A percentile compares a stretch with the other conserved stretches of the same genome.
Conservation (phyloP, 2,113 vertebrate genomes). For the Garra rufa region DNA sequence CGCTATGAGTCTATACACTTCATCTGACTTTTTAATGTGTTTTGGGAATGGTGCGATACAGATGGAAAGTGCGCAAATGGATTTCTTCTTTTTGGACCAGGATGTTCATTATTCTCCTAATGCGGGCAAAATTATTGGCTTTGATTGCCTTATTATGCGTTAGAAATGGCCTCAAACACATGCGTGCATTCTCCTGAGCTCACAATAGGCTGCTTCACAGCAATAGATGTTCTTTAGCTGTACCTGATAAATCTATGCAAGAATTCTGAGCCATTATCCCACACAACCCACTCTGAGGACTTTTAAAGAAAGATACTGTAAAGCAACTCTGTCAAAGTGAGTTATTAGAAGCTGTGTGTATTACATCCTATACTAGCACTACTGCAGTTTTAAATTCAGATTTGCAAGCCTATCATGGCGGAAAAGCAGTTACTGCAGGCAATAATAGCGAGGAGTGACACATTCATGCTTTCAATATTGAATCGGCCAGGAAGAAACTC, state of each 20-base stretch:
- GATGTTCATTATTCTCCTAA: background rate
- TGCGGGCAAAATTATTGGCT: background rate
- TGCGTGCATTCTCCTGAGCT: background rate
- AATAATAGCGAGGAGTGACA: constrained; percentile 10
- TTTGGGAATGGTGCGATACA: background rate
- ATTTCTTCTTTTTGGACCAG: background rate
- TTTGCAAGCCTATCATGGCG: constrained; percentile 25
- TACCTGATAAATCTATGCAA: constrained; percentile 24
- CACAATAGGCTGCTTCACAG: background rate
- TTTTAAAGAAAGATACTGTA: constrained; percentile 11
- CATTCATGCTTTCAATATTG: constrained; percentile 27
- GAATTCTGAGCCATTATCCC: background rate
- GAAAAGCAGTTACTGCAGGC: constrained; percentile 34
- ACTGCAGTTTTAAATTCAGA: constrained; percentile 33
- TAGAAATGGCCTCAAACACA: background rate
- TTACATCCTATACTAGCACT: constrained; percentile 1
- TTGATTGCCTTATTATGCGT: background rate
- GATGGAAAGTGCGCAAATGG: background rate
- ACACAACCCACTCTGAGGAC: background rate
- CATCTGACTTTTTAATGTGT: constrained; percentile 3
- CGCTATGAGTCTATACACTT: background rate
- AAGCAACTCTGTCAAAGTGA: background rate
- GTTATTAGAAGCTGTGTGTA: constrained; percentile 3
- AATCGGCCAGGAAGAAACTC: constrained; percentile 24
- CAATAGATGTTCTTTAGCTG: background rate